Base-by-base conservation (phyloP, 1,140 invertebrate genomes). In the Triops cancriformis region DNA sequence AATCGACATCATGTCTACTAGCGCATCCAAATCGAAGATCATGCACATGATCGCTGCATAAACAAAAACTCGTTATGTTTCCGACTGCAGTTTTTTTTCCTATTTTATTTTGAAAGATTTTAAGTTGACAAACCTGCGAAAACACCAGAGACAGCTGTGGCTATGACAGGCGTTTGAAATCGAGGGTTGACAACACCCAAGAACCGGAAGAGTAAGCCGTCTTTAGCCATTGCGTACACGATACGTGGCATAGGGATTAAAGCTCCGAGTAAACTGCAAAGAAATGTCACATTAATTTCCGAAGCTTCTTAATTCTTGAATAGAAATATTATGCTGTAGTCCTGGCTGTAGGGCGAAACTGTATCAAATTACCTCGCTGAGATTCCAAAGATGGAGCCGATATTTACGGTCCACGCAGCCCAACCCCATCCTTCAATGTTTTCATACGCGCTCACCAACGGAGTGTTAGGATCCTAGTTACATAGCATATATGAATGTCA, bases 201-300 rank as follows among this genome's bases (percentile, higher is more conserved):
- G 42, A 79, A 75, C 5, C 79, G 76, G 83, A 95, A 97, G 81
- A 98, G 92, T 11, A 98, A 88, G 31, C 95, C 94, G 83, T 98
- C 96, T 82, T 91, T 90, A 26, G 95, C 94, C 94, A 98, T 97
- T 37, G 94, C 93, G 84, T 97, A 98, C 9, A 98, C 91, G 79
- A 97, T 92, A 79, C 96, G 88, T 2, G 96, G 96, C 90, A 98
- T 93, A 3, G 95, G 95, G 85, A 97, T 98, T 92, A 98, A 96
- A n/a, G 94, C 94, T 14, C 95, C 96, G 80, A 98, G 94, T 92
- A 98, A 79, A 77, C 78, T 78, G 73, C 12, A 41, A 74, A 77
- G 23, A 14, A 75, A 27, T 28, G 27, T 26, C 26, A 75, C 5
- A 11, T 73, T 73, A 76, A 1, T 51, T n/a, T 51, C 42, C 18